Evolutionary conservation across 2,888 invertebrate genomes (phyloP), one percentile per base, ranked within the genome.

Genomic region (Ophonus ardosiacus): DNA sequence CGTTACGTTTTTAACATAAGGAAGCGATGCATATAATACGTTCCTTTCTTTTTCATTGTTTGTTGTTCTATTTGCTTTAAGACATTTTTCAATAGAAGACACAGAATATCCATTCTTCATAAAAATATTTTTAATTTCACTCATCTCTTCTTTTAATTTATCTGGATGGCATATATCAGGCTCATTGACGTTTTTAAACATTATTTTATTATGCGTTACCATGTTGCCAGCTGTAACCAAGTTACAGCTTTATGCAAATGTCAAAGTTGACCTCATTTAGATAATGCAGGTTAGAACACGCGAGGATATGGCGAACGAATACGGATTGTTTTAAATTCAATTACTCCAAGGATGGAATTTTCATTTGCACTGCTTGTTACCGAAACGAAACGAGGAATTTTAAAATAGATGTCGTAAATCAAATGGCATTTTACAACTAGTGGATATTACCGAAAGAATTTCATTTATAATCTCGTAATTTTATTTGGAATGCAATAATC

Each of bases 271-370:
- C 63, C 63, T 63, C 63, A 18, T 63, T 63, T 63, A 21, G 21
- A 63, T 63, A 18, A 63, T 63, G 63, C 63, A 63, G 21, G 63
- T 24, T 24, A 13, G 13, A 13, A 24, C 63, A 63, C 63, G 63
- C 63, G 8, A 61, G 17, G n/a, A n/a, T n/a, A n/a, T 18, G 21
- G 21, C 63, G 21, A 13, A 24, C 63, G 63, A 21, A 63, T 63
- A 24, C 63, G 63, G 63, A 63, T 63, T 63, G 63, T 63, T 63
- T 59, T 63, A 63, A 63, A 63, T 63, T 63, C 24, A 63, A 63
- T 63, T 63, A 63, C 63, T 21, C 13, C 24, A 17, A 63, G 63
- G 18, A 63, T 63, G 18, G 63, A 21, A 21, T 63, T 24, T 18
- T 24, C 63, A 10, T 63, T 63, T 18, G 0, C 8, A 51, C 10